These are phyloP conservation scores for Leptinotarsa texana DNA, from an alignment of 1,140 invertebrate species.

Conservation along the genomic window DNA sequence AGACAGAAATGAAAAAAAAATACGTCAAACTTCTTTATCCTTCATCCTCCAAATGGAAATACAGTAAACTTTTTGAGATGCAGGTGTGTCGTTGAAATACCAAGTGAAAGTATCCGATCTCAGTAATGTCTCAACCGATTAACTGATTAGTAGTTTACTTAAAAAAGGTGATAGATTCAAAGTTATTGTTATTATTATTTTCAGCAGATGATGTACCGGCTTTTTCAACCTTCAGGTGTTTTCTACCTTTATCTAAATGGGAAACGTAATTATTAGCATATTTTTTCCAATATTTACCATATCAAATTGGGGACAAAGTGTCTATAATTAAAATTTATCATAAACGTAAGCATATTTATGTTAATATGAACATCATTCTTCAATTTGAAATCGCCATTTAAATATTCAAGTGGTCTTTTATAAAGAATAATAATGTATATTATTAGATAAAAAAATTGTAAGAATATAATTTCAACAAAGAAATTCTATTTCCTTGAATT, in stretches of 20 bases:
- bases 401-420: slow-evolving; percentile 16
- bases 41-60: too few relatives aligned
- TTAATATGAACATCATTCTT: slow-evolving; percentile 22
- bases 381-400: slow-evolving; percentile 21
- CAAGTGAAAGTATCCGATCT: too few relatives aligned
- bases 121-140: too few relatives aligned
- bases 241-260: background rate
- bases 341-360: slow-evolving; percentile 22
- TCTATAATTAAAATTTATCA: slow-evolving; percentile 19
- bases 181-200: too few relatives aligned
- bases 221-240: background rate
- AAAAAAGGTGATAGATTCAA: too few relatives aligned
- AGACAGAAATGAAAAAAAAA: too few relatives aligned
- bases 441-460: slow-evolving; percentile 14
- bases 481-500: slow-evolving; percentile 4
- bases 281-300: background rate
- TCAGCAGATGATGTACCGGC: background rate
- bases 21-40: too few relatives aligned
- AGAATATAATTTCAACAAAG: slow-evolving; percentile 1
- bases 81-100: too few relatives aligned
- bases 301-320: slow-evolving; percentile 15
- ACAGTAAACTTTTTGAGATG: too few relatives aligned
- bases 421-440: background rate
- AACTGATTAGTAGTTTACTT: too few relatives aligned
- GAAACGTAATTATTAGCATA: background rate